These are phyloP conservation scores for Taphrorychus bicolor DNA, from an alignment of 2,888 invertebrate species.

Conservation along the genomic window DNA sequence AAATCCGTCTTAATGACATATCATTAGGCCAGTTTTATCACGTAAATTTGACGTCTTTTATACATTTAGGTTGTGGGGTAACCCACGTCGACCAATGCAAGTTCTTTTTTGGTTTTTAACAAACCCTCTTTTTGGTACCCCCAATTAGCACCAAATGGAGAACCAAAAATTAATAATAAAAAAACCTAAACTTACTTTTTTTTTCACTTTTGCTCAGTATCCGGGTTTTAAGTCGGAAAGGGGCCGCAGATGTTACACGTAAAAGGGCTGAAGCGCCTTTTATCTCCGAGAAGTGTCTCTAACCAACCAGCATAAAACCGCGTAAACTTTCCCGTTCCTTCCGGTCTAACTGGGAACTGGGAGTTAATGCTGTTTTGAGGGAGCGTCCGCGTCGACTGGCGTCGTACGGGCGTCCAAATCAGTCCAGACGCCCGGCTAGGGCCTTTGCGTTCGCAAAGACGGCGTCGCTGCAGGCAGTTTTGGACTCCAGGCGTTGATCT, in stretches of 20 bases:
- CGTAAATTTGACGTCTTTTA: no score
- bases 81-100: no score
- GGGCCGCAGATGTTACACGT: neutral
- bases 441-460: conserved; percentile 48
- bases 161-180: no score
- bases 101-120: no score
- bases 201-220: no score
- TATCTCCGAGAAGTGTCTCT: no score
- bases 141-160: no score
- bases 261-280: neutral
- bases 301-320: neutral
- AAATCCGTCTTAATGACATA: no score
- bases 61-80: no score
- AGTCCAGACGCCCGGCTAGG: conserved; percentile 48
- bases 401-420: conserved; percentile 53
- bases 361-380: neutral
- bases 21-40: no score
- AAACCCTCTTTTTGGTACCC: no score
- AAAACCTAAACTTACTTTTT: no score
- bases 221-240: neutral
- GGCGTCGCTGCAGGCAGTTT: conserved; percentile 6
- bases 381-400: conserved; percentile 47
- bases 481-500: neutral
- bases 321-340: neutral
- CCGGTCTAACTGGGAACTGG: neutral